Evolutionary conservation across 2,797 vertebrate genomes (phyloP).

Genomic region (Craterocephalus amniculus): DNA sequence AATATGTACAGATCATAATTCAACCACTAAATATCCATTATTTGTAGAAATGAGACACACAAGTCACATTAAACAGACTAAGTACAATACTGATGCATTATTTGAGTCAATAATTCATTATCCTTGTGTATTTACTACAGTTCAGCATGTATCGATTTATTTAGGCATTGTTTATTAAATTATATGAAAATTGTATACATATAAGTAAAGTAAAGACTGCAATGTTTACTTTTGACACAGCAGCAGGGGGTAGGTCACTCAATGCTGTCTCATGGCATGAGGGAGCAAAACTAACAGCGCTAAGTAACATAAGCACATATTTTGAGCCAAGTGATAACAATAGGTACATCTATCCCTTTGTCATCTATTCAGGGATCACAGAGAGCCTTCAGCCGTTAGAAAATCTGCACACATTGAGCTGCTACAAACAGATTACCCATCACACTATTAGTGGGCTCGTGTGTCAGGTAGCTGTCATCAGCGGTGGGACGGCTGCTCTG

Average conservation of each 20-base stretch:
- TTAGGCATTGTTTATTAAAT: background rate
- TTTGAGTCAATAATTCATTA: background rate
- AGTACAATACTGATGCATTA: background rate
- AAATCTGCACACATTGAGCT: constrained; percentile 60
- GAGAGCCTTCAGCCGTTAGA: constrained; percentile 45
- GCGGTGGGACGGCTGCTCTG: constrained; percentile 67
- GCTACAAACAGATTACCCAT: constrained; percentile 77
- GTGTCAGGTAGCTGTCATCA: constrained; percentile 65
- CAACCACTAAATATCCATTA: background rate
- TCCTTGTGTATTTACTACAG: background rate
- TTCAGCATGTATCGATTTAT: background rate
- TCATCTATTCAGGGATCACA: constrained; percentile 69
- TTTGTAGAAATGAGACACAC: background rate
- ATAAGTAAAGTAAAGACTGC: background rate
- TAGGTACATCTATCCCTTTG: constrained; percentile 54
- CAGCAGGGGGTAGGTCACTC: background rate
- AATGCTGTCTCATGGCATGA: constrained; percentile 56
- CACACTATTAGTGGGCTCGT: constrained; percentile 66
- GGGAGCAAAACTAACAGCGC: constrained; percentile 44
- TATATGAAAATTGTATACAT: background rate
- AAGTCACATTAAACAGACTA: background rate
- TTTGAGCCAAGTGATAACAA: constrained; percentile 62
- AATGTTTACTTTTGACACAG: constrained; percentile 8
- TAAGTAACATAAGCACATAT: constrained; percentile 66
- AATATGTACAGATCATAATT: background rate